Conservation (phyloP, 1,140 invertebrate genomes). For the Dryas iulia region DNA sequence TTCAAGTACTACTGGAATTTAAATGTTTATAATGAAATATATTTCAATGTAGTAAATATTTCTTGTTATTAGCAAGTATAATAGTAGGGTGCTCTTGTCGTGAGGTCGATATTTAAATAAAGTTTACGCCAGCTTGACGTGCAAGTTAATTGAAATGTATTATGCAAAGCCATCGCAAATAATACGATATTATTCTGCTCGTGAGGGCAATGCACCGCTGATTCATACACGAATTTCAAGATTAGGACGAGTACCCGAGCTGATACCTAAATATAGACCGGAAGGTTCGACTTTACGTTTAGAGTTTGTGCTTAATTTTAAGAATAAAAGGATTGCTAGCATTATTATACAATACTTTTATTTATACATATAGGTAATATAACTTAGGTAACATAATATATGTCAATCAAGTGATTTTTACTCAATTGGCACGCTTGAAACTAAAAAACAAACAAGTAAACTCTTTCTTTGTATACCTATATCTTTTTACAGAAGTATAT, state of each 20-base stretch:
- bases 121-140: slow-evolving; percentile 53
- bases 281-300: slow-evolving; percentile 30
- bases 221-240: slow-evolving; percentile 55
- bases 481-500: no score
- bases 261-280: slow-evolving; percentile 49
- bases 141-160: slow-evolving; percentile 66
- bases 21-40: slow-evolving; percentile 29
- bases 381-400: no score
- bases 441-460: no score
- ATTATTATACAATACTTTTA: no score
- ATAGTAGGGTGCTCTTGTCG: slow-evolving; percentile 47
- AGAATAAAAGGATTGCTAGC: neutral
- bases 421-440: no score
- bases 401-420: no score
- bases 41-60: neutral
- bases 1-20: neutral
- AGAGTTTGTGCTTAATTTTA: neutral
- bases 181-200: slow-evolving; percentile 34
- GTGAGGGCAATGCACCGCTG: slow-evolving; percentile 44
- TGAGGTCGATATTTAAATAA: slow-evolving; percentile 67
- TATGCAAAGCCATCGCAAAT: slow-evolving; percentile 58
- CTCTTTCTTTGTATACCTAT: no score
- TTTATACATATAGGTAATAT: no score
- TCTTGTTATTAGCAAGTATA: slow-evolving; percentile 45
- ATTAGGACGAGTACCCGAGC: slow-evolving; percentile 47